Base-by-base conservation (phyloP, 92 coral and sea anemone species). In the Blastomussa wellsi region DNA sequence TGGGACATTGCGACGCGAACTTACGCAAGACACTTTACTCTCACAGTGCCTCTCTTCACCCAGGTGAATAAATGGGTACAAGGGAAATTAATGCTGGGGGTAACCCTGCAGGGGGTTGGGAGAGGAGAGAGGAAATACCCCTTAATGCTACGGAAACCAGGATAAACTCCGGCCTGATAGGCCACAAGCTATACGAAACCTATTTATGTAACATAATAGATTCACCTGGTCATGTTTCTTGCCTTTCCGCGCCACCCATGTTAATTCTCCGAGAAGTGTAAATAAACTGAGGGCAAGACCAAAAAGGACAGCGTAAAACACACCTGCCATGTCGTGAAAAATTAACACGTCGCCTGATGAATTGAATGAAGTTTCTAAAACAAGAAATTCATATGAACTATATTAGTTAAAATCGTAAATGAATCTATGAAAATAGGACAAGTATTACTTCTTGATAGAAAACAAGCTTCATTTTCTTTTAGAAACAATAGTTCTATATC, bases 271-370 rank as follows among this genome's bases (percentile, higher is more conserved):
- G 33, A 79, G 60, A 32, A 90, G 73, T 13, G 55, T 62, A 15
- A 73, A 16, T 36, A 87, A 55, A 55, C 91, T 88, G 78, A 84
- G 9, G 2, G 47, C 60, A 29, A 87, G 79, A 20, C 90, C 93
- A 28, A 73, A 55, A 57, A 87, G 33, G 8, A 87, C 82, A 19
- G 78, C 84, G 73, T 87, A 90, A 57, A 87, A 82, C 16, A 87
- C 93, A 38, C 93, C 93, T 39, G 87, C 84, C 93, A 90, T 90
- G 76, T 90, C 93, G 13, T 90, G 47, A 31, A 90, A 79, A 44
- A 69, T 28, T 42, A 90, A 16, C 74, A 87, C 90, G n/a, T 66
- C 83, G 22, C 88, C 88, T 20, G 80, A 38, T 8, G 69, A 28
- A 39, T 55, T 74, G 68, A 81, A 35, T 35, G 86, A 48, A 17